These are phyloP conservation scores for Epinotia nisella DNA, from an alignment of 2,888 invertebrate genomes.

Conservation along the genomic window DNA sequence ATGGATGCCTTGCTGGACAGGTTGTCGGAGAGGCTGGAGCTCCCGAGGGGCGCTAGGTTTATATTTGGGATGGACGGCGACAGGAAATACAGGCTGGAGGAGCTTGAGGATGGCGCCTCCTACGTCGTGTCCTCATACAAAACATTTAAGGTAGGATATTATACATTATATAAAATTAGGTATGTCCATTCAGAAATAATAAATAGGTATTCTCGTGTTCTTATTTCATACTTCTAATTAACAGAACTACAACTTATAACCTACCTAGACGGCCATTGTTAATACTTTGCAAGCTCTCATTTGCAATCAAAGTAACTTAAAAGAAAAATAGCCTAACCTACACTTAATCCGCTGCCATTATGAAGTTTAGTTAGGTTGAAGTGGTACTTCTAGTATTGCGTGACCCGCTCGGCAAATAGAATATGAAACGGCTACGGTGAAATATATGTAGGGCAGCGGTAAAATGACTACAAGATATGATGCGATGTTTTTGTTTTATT, in stretches of 20 bases:
- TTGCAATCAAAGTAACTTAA: not conserved
- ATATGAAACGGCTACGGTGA: slow-evolving; percentile 26
- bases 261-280: not conserved
- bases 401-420: slow-evolving; percentile 37
- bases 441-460: slow-evolving; percentile 17
- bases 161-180: no score
- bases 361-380: slow-evolving; percentile 32
- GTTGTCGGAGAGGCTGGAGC: slow-evolving; percentile 93
- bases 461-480: slow-evolving; percentile 18
- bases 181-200: no score
- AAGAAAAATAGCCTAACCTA: not conserved
- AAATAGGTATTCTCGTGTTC: no score
- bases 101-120: slow-evolving; percentile 94
- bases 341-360: slow-evolving; percentile 1
- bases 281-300: not conserved
- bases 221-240: no score
- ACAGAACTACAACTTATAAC: not conserved
- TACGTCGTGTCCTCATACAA: slow-evolving; percentile 97
- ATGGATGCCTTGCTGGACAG: slow-evolving; percentile 94
- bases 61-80: slow-evolving; percentile 97
- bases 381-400: slow-evolving; percentile 23
- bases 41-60: slow-evolving; percentile 94
- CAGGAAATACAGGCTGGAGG: slow-evolving; percentile 92
- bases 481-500: not conserved
- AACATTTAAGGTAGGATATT: slow-evolving; percentile 90